Evolutionary conservation across 1,140 invertebrate species (phyloP), one percentile per base, ranked within the genome.

Genomic region (Plutomurus gul): DNA sequence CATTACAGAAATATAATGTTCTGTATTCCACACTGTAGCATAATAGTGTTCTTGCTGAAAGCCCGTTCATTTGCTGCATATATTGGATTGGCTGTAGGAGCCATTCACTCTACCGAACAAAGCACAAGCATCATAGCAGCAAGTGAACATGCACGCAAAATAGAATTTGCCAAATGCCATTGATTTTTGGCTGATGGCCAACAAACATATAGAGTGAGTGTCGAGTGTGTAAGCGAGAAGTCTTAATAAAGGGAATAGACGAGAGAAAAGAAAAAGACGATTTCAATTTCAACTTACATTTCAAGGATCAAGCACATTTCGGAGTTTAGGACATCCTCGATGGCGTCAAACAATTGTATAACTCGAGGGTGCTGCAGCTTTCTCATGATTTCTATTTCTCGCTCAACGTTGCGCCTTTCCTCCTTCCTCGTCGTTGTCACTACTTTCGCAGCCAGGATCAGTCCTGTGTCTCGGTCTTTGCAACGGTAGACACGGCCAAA

Each of bases 301-400:
- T 99, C 97, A 75, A 97, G 89, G 73, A 99, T 92, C 77, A 99
- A 93, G 87, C 95, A 96, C 91, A 99, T 96, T 82, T 94, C 92
- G 87, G 95, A 95, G 80, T 92, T 92, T 85, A 92, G 92, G 43
- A 83, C 51, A 82, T 88, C 87, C 86, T 98, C 96, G 85, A 95
- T 98, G 4, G 96, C 96, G 85, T 98, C 97, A 86, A 98, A 99
- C 0, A 99, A 89, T 87, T 99, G 96, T 83, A 99, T 94, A 10
- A 99, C 90, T 81, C 96, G 87, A 6, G 96, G 95, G 90, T 99
- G 96, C 85, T 96, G 94, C 10, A 99, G 89, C 76, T 90, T 88
- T 85, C 95, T 91, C 97, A 99, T 99, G 81, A 99, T 97, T 82
- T 98, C 96, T 27, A 99, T 93, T 87, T 99, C 97, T 75, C 96